phyloP scores from a whole-genome alignment of 2,888 invertebrate genomes.

The Xylophagus ater region DNA sequence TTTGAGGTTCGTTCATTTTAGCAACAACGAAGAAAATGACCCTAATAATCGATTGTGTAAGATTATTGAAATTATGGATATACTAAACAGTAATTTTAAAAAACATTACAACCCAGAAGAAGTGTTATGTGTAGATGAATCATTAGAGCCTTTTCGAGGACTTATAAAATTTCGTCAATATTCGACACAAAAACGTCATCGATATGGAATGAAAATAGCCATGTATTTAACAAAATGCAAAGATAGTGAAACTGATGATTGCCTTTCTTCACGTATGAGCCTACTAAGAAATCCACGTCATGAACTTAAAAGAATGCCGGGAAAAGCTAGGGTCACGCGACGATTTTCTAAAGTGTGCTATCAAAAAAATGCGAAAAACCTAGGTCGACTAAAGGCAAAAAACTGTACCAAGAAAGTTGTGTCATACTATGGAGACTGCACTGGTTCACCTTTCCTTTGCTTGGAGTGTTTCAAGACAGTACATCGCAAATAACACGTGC shows the following conservation, averaged over 20 bases:
- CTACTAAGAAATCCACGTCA: conserved; percentile 11
- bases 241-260: conserved; percentile 11
- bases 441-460: conserved; percentile 9
- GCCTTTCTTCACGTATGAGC: conserved; percentile 11
- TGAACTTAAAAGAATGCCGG: conserved; percentile 9
- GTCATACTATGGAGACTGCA: conserved; percentile 11
- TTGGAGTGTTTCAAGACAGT: conserved; percentile 10
- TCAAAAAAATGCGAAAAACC: conserved; percentile 9
- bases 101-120: conserved; percentile 8
- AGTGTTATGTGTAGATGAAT: conserved; percentile 5
- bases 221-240: conserved; percentile 10
- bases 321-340: conserved; percentile 12
- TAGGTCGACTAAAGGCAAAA: conserved; percentile 10
- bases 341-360: conserved; percentile 12
- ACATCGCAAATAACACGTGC: conserved; percentile 9
- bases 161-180: conserved; percentile 1
- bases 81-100: conserved; percentile 8
- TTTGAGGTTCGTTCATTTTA: conserved; percentile 9
- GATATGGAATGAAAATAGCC: conserved; percentile 9
- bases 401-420: conserved; percentile 9
- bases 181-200: conserved; percentile 2
- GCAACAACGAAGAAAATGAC: conserved; percentile 10
- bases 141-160: conserved; percentile 5
- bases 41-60: conserved; percentile 11
- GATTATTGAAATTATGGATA: conserved; percentile 7